phyloP scores from a whole-genome alignment of 1,140 invertebrate genomes.

The Drosophila tsacasi region DNA sequence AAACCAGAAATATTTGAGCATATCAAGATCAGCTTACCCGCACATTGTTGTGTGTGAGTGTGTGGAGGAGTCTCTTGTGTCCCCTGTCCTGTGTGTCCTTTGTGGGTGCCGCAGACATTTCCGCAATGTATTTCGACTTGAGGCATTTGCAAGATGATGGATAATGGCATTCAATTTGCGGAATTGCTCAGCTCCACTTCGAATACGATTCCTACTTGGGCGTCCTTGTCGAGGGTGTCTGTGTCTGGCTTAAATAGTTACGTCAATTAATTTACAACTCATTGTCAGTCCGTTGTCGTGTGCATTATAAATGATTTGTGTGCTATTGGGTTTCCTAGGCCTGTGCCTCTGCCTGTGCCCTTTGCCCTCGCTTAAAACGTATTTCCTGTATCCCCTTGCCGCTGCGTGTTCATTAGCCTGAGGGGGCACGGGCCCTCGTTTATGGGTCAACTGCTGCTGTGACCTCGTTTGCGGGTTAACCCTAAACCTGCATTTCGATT shows the following conservation, averaged over 20 bases:
- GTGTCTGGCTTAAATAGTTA: slow-evolving; percentile 68
- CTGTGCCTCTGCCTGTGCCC: slow-evolving; percentile 6
- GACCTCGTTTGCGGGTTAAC: slow-evolving; percentile 62
- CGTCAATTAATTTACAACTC: slow-evolving; percentile 81
- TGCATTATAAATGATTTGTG: slow-evolving; percentile 81
- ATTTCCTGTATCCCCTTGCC: slow-evolving; percentile 1
- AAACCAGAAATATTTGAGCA: slow-evolving; percentile 27
- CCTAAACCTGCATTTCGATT: slow-evolving; percentile 53
- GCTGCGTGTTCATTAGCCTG: slow-evolving; percentile 47
- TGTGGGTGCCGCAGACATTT: slow-evolving; percentile 63
- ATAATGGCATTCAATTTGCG: slow-evolving; percentile 79
- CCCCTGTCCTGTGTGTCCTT: not conserved
- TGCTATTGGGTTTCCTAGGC: slow-evolving; percentile 12
- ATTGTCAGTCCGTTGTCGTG: slow-evolving; percentile 76
- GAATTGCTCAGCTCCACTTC: slow-evolving; percentile 49
- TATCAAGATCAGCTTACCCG: slow-evolving; percentile 5
- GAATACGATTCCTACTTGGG: slow-evolving; percentile 14
- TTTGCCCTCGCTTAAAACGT: not conserved
- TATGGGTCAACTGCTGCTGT: slow-evolving; percentile 72
- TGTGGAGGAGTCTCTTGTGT: not conserved
- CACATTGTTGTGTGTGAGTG: slow-evolving; percentile 33
- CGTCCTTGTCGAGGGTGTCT: slow-evolving; percentile 22
- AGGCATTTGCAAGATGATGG: slow-evolving; percentile 71
- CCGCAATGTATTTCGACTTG: slow-evolving; percentile 79
- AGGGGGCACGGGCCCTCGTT: slow-evolving; percentile 33